A percentile compares a stretch with the other conserved stretches of the same genome.
These are phyloP conservation scores for Geococcyx californianus DNA, from an alignment of 2,113 vertebrate species.

Conservation along the genomic window DNA sequence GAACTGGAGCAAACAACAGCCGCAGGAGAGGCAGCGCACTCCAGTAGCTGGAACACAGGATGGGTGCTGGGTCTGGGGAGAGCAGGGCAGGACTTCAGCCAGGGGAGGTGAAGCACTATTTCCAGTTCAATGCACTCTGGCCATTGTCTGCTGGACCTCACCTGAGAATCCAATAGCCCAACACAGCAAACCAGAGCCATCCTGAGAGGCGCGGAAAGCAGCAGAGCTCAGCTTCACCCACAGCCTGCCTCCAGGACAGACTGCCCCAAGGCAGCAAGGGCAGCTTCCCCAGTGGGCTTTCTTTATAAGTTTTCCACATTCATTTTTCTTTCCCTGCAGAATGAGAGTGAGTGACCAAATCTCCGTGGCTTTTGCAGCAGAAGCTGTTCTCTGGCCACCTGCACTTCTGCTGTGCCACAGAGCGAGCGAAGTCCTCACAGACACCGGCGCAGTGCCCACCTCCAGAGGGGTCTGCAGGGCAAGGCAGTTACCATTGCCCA, in stretches of 20 bases:
- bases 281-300: not conserved
- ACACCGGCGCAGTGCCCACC: not conserved
- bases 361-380: not conserved
- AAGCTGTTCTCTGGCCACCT: not conserved
- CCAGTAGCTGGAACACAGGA: not conserved
- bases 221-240: not conserved
- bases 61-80: not conserved
- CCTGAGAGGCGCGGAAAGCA: not conserved
- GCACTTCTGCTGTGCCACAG: not conserved
- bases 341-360: fast-evolving
- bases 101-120: not conserved
- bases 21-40: not conserved
- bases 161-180: not conserved
- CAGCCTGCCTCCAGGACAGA: too few species aligned
- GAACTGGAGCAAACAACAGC: not conserved
- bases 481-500: not conserved
- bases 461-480: not conserved
- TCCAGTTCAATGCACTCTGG: not conserved
- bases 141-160: not conserved
- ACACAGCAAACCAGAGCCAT: not conserved
- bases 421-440: fast-evolving
- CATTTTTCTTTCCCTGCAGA: not conserved
- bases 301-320: not conserved
- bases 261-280: not conserved
- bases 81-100: not conserved